Base-by-base conservation (phyloP, 2,888 invertebrate species). In the Listrodromus nycthemerus region DNA sequence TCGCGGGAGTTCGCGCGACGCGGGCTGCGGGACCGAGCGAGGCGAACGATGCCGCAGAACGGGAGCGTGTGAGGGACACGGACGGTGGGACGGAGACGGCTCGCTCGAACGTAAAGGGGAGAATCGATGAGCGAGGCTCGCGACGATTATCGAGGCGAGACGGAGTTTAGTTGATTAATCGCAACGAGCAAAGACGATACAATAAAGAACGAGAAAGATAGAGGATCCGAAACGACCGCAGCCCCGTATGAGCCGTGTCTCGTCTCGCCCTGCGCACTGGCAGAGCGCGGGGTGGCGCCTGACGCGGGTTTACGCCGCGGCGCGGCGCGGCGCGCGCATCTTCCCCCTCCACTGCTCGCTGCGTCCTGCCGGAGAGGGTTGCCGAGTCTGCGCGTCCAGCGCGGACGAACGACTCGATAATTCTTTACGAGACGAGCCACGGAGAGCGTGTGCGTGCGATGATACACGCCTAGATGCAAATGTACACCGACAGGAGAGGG, bases 371-470 rank as follows among this genome's bases (percentile, higher is more conserved):
- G 27, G 71, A 37, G 61, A 74, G 70, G 65, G 75, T 13, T 45
- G 0, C 5, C 75, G 83, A 80, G 80, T 80, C 73, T 80, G 80
- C 83, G 80, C 80, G 66, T 71, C 69, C 71, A 45, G 71, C 69
- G 71, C 69, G 58, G 19, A 45, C 61, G 66, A 45, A 70, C 75
- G 70, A 83, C 80, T 83, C 83, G 76, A 83, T 83, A 83, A 83
- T 71, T 80, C 69, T 61, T 33, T 19, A 13, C 70, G 8, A 27
- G 2, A n/a, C 24, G 6, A 16, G 48, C 30, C n/a, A 2, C 30
- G 6, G 13, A 3, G 10, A 6, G 30, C 73, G 73, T 52, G n/a
- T 65, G 10, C 27, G n/a, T 45, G 61, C 19, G n/a, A n/a, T n/a
- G n/a, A n/a, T n/a, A n/a, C n/a, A n/a, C n/a, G n/a, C n/a, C 0